Base-by-base conservation (phyloP, 2,797 vertebrate species). In the Cephalopachus bancanus region DNA sequence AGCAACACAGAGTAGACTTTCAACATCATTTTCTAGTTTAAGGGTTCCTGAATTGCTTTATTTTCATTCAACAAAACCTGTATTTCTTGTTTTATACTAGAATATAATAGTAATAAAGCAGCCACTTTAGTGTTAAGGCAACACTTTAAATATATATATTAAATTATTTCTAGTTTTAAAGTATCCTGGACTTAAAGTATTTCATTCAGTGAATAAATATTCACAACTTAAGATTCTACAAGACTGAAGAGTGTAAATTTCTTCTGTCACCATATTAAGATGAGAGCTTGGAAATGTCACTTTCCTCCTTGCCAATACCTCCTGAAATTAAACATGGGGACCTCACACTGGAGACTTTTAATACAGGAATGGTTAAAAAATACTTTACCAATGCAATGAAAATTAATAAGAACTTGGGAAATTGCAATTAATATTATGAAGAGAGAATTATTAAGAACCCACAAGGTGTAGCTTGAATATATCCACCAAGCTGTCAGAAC, bases 371-470 rank as follows among this genome's bases (percentile, higher is more conserved):
- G 22, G 37, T n/a, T 49, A 30, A 74, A 93, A 88, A 64, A 53
- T 26, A 55, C 33, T 60, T 37, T 74, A 67, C 28, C 87, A 67
- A 69, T 76, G 24, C 72, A 94, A 57, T 8, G 71, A 1, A 87
- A 91, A 72, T 65, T 49, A 95, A 37, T n/a, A 96, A 94, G 44
- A 91, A 6, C 6, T 94, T 33, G 12, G 55, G 2, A 78, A 93
- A 80, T 55, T 87, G 12, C 0, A 86, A 44, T 74, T 94, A 80
- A 72, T 72, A 83, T 86, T 60, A 49, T 80, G 24, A 33, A 96
- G 91, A 84, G 64, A 69, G 60, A 85, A 79, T 79, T 83, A 78
- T 67, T 83, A 93, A 62, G 37, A 95, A 94, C n/a, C 26, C 33
- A 84, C 22, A 72, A 57, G 12, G 5, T 76, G 19, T 67, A 65